Evolutionary conservation across 2,797 vertebrate genomes (phyloP).

Genomic region (Acropternis orthonyx): DNA sequence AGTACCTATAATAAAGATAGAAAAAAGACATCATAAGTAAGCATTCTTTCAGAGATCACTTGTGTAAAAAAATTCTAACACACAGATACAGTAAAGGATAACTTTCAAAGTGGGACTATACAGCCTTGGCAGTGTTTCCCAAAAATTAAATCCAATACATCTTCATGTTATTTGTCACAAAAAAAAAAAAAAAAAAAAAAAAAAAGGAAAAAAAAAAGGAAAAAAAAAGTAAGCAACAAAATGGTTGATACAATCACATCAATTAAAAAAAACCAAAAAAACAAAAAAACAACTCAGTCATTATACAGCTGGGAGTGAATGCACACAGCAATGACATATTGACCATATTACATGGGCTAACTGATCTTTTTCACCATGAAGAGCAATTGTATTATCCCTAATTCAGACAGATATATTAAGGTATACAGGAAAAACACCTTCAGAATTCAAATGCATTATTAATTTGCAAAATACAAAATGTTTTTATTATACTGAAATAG

Average conservation of each 20-base stretch:
- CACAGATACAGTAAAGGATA: neutral
- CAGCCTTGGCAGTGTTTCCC: neutral
- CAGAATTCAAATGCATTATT: neutral
- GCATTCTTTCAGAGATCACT: neutral
- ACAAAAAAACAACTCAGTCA: neutral
- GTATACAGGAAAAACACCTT: neutral
- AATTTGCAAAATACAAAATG: neutral
- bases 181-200: neutral
- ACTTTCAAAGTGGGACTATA: neutral
- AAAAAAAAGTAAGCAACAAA: neutral
- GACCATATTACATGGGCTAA: neutral
- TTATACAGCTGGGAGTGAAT: neutral
- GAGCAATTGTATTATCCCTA: neutral
- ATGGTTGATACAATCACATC: neutral
- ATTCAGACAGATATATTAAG: neutral
- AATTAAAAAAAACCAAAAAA: neutral
- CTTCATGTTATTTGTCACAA: neutral
- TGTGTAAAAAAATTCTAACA: neutral
- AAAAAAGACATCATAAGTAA: neutral
- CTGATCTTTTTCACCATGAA: neutral
- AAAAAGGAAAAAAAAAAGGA: no score
- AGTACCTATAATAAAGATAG: neutral
- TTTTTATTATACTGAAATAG: neutral
- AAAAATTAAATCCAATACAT: slow-evolving; percentile 1
- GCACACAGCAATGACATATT: neutral